Percentiles rank a stretch among this genome's conserved stretches.
phyloP scores from a whole-genome alignment of 2,113 vertebrate genomes.

The Gracilinanus agilis region DNA sequence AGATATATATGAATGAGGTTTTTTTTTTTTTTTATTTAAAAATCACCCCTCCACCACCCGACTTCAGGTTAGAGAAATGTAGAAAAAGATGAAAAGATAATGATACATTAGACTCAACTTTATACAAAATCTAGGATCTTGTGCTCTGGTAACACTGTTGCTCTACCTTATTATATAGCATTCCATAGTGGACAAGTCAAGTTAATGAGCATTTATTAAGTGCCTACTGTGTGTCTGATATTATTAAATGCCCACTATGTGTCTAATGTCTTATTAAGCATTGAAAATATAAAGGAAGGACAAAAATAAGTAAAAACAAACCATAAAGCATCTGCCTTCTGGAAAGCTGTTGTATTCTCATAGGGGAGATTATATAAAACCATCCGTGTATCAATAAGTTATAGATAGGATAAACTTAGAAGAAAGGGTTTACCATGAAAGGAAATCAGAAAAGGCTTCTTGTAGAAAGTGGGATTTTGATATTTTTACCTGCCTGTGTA shows the following conservation, averaged over 20 bases:
- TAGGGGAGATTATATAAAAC: not conserved
- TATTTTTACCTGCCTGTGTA: not conserved
- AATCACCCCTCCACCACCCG: no score
- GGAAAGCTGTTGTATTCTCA: not conserved
- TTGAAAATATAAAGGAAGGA: not conserved
- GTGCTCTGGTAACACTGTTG: slow-evolving; percentile 23
- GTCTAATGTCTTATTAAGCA: not conserved
- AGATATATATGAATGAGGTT: slow-evolving; percentile 25
- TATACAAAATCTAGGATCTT: slow-evolving; percentile 27
- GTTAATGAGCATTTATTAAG: not conserved
- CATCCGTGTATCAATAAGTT: not conserved
- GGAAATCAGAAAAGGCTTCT: not conserved
- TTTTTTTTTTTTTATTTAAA: slow-evolving; percentile 25
- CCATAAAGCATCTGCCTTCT: not conserved
- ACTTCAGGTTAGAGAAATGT: slow-evolving; percentile 31
- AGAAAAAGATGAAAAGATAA: slow-evolving; percentile 53
- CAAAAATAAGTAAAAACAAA: not conserved
- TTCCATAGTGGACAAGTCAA: not conserved
- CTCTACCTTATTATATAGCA: not conserved
- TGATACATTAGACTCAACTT: slow-evolving; percentile 42
- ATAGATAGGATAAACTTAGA: not conserved
- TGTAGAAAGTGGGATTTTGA: not conserved
- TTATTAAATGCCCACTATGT: not conserved
- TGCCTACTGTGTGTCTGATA: not conserved
- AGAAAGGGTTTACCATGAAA: not conserved